Evolutionary conservation across 1,140 invertebrate genomes (phyloP).

Genomic region (Cotesia typhae): DNA sequence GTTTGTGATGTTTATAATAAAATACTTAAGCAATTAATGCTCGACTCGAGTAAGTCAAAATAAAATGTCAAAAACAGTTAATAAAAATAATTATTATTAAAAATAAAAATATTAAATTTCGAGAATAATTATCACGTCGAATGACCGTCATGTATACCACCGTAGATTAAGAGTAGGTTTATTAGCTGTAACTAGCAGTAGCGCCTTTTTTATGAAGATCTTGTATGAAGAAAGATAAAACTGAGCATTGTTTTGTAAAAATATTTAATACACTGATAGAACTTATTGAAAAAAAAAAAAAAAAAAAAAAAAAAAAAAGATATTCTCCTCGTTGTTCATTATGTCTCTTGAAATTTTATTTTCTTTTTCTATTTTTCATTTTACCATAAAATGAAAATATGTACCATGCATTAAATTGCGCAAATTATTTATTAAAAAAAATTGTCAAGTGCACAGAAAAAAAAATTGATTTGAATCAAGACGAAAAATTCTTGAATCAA

Average conservation of each 20-base stretch:
- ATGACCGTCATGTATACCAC: conserved; percentile 63
- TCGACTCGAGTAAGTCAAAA: conserved; percentile 38
- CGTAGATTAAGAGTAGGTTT: conserved; percentile 61
- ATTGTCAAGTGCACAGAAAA: too few species aligned
- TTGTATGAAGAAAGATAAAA: conserved; percentile 12
- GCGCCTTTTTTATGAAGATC: conserved; percentile 57
- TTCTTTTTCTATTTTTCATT: too few species aligned
- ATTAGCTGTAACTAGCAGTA: conserved; percentile 60
- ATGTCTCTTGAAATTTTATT: too few species aligned
- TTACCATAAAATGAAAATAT: too few species aligned
- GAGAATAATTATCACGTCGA: conserved; percentile 47
- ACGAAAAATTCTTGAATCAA: too few species aligned
- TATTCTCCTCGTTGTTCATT: too few species aligned
- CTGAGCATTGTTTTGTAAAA: conserved; percentile 31
- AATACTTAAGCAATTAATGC: conserved; percentile 60
- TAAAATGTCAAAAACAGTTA: conserved; percentile 31
- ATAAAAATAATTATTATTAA: conserved; percentile 26
- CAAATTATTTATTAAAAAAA: too few species aligned
- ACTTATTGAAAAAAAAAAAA: too few species aligned
- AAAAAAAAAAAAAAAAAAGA: too few species aligned
- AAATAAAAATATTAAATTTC: conserved; percentile 21
- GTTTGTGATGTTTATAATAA: conserved; percentile 66
- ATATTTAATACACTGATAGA: conserved; percentile 3
- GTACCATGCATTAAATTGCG: too few species aligned
- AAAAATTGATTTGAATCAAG: too few species aligned